phyloP scores from a whole-genome alignment of 1,140 invertebrate genomes.

The Drosophila tani region DNA sequence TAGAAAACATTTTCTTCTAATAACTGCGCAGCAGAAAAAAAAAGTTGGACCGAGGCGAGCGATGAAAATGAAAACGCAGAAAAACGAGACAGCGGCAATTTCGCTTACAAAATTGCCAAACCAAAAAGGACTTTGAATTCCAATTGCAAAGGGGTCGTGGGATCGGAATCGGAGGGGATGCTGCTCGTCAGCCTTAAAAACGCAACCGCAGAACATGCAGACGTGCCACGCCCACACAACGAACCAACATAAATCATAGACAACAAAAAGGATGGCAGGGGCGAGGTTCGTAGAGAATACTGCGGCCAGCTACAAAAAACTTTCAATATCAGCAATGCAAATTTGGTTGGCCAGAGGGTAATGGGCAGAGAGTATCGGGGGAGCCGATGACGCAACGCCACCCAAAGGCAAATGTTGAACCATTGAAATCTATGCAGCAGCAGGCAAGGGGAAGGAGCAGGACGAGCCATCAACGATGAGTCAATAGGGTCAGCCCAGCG shows the following conservation, averaged over 20 bases:
- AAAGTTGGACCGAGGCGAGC: slow-evolving; percentile 21
- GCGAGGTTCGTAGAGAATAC: slow-evolving; percentile 30
- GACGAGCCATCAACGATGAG: slow-evolving; percentile 76
- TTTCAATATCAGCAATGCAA: slow-evolving; percentile 82
- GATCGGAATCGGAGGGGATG: slow-evolving; percentile 21
- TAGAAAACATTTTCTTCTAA: slow-evolving; percentile 75
- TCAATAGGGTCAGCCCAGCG: slow-evolving; percentile 65
- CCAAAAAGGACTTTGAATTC: slow-evolving; percentile 82
- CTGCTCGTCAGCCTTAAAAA: slow-evolving; percentile 63
- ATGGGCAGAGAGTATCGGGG: slow-evolving; percentile 1
- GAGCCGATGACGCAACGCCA: slow-evolving; percentile 71
- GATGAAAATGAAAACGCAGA: slow-evolving; percentile 56
- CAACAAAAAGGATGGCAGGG: slow-evolving; percentile 52
- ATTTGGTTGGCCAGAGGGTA: slow-evolving; percentile 50
- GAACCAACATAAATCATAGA: slow-evolving; percentile 80
- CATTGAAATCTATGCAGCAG: slow-evolving; percentile 77
- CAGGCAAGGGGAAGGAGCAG: slow-evolving; percentile 1
- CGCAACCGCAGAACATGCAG: slow-evolving; percentile 80
- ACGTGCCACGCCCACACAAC: slow-evolving; percentile 75
- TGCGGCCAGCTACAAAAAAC: slow-evolving; percentile 63
- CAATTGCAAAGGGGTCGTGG: slow-evolving; percentile 63
- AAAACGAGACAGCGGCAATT: slow-evolving; percentile 81
- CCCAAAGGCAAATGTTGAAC: slow-evolving; percentile 65
- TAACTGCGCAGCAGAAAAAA: slow-evolving; percentile 71
- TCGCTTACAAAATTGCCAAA: slow-evolving; percentile 82